Conservation (phyloP, 2,113 vertebrate genomes). For the Catharus minimus region DNA sequence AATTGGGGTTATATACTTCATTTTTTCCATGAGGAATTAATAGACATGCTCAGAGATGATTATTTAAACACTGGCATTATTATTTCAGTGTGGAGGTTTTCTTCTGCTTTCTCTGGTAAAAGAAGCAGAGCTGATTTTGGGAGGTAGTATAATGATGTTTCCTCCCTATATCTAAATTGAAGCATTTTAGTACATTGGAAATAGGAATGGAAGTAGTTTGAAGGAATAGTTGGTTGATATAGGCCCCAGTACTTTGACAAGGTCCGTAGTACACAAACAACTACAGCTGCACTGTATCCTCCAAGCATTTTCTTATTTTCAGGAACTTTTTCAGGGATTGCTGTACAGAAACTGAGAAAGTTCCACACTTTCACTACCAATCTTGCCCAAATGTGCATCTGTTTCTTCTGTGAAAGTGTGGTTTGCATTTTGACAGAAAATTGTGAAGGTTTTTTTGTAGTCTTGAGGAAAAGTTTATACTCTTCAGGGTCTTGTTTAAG, state of each 20-base stretch:
- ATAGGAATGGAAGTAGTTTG: not conserved
- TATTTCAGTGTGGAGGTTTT: not conserved
- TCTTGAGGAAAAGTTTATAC: not conserved
- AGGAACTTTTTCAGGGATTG: not conserved
- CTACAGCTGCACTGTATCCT: not conserved
- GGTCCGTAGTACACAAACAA: not conserved
- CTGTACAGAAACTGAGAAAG: not conserved
- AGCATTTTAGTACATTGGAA: not conserved
- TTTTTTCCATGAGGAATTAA: not conserved
- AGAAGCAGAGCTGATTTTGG: not conserved
- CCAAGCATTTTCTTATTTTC: not conserved
- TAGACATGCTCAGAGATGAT: not conserved
- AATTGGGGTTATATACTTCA: not conserved
- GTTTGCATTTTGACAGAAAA: not conserved
- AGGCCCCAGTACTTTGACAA: not conserved
- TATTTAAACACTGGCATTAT: not conserved
- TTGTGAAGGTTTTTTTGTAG: fast-evolving
- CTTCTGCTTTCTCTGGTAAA: not conserved
- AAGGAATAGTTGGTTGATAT: not conserved
- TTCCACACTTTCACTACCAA: not conserved
- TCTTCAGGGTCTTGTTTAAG: not conserved
- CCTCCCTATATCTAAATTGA: not conserved
- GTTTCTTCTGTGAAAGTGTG: not conserved
- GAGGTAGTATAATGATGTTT: not conserved
- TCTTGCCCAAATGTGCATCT: not conserved